phyloP scores from a whole-genome alignment of 2,113 vertebrate species.

The Dermatemys mawii region DNA sequence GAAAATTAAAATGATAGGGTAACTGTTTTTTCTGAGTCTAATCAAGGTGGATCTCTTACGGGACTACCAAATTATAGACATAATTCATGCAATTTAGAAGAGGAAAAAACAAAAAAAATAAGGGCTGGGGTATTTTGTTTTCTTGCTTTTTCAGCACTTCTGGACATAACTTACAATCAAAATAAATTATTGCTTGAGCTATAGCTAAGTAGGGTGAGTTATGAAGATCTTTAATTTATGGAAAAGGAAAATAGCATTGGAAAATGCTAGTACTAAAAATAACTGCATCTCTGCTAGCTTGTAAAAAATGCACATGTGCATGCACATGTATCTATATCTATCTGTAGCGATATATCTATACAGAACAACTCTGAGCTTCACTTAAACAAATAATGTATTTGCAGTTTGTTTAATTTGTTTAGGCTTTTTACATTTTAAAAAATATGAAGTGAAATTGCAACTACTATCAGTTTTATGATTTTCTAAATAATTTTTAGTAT shows the following conservation, averaged over 20 bases:
- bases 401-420: conserved; percentile 42
- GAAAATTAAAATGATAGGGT: conserved; percentile 63
- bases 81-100: conserved; percentile 30
- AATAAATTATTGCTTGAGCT: conserved; percentile 22
- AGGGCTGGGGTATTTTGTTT: not conserved
- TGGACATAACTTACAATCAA: not conserved
- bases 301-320: conserved; percentile 48
- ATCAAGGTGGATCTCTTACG: conserved; percentile 37
- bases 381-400: conserved; percentile 62
- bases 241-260: not conserved
- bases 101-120: not conserved
- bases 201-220: not conserved
- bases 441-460: conserved; percentile 27
- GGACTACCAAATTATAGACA: conserved; percentile 27
- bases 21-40: conserved; percentile 56
- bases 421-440: conserved; percentile 20
- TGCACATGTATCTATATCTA: not conserved
- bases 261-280: conserved; percentile 12
- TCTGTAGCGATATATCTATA: conserved; percentile 39
- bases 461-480: not conserved
- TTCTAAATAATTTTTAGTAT: conserved; percentile 4
- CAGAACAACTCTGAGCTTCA: conserved; percentile 49
- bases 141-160: not conserved
- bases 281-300: not conserved
- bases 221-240: not conserved